Conservation (phyloP, 1,140 invertebrate species). For the Danaus plexippus region DNA sequence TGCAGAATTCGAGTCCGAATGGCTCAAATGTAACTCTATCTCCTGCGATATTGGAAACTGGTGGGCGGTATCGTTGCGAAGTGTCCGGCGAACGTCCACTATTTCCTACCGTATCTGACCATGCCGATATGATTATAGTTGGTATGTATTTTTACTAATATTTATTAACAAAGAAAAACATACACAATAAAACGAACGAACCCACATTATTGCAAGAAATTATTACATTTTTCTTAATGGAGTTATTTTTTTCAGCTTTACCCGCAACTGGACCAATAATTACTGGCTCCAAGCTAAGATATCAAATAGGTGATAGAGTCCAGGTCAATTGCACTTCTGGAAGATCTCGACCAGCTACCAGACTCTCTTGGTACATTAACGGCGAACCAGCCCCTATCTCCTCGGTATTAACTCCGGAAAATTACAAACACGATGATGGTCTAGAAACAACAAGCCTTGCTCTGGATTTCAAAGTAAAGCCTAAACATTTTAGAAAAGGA, state of each 20-base stretch:
- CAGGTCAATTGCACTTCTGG: constrained; percentile 88
- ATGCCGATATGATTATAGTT: constrained; percentile 86
- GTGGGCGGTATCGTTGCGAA: constrained; percentile 88
- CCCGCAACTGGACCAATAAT: constrained; percentile 88
- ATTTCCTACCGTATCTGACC: constrained; percentile 87
- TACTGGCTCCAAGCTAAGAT: constrained; percentile 82
- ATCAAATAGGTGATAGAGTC: constrained; percentile 86
- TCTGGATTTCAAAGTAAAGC: constrained; percentile 80
- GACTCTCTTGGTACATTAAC: constrained; percentile 90
- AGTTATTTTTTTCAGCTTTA: constrained; percentile 74
- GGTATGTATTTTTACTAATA: constrained; percentile 56
- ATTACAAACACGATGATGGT: constrained; percentile 68
- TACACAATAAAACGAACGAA: background rate
- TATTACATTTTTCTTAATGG: background rate
- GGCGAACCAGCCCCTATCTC: constrained; percentile 79
- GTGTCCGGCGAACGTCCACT: constrained; percentile 90
- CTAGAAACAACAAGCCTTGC: constrained; percentile 81
- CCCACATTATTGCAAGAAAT: background rate
- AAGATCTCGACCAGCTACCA: constrained; percentile 85
- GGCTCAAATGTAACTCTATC: constrained; percentile 81
- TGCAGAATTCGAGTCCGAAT: constrained; percentile 80
- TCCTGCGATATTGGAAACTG: constrained; percentile 82
- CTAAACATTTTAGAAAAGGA: constrained; percentile 84
- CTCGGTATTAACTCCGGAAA: constrained; percentile 48
- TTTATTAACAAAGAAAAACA: background rate